Percentiles rank a stretch among this genome's conserved stretches.
Evolutionary conservation across 2,113 vertebrate species (phyloP).

Genomic region (Alosa alosa): DNA sequence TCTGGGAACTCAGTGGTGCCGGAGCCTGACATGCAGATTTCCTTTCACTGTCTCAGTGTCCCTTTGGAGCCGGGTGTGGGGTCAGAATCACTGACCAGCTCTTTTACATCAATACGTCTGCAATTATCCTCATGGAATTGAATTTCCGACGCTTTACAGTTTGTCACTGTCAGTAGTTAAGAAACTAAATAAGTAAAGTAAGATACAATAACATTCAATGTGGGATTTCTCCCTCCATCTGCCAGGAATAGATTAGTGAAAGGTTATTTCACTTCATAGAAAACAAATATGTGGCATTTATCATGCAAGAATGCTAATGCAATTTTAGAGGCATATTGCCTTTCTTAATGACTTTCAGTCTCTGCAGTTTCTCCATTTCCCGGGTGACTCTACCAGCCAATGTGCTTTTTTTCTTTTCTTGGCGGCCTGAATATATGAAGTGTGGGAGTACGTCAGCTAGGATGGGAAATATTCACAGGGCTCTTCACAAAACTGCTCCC

Average conservation of each 20-base stretch:
- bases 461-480: background rate
- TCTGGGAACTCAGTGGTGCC: background rate
- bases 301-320: conserved; percentile 63
- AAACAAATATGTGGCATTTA: conserved; percentile 58
- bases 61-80: background rate
- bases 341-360: conserved; percentile 59
- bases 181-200: background rate
- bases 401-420: conserved; percentile 31
- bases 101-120: background rate
- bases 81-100: background rate
- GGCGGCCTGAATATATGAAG: conserved; percentile 14
- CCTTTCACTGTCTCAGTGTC: background rate
- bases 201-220: background rate
- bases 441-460: conserved; percentile 19
- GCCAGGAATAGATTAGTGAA: conserved; percentile 36
- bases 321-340: conserved; percentile 62
- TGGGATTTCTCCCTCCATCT: conserved; percentile 25
- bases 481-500: conserved; percentile 1
- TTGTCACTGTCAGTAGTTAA: conserved; percentile 16
- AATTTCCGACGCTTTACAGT: background rate
- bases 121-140: background rate
- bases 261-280: conserved; percentile 40
- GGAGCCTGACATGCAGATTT: background rate
- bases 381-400: conserved; percentile 38
- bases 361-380: conserved; percentile 47